Evolutionary conservation across 1,140 invertebrate genomes (phyloP), one percentile per base, ranked within the genome.

Genomic region (Drosophila gunungcola): DNA sequence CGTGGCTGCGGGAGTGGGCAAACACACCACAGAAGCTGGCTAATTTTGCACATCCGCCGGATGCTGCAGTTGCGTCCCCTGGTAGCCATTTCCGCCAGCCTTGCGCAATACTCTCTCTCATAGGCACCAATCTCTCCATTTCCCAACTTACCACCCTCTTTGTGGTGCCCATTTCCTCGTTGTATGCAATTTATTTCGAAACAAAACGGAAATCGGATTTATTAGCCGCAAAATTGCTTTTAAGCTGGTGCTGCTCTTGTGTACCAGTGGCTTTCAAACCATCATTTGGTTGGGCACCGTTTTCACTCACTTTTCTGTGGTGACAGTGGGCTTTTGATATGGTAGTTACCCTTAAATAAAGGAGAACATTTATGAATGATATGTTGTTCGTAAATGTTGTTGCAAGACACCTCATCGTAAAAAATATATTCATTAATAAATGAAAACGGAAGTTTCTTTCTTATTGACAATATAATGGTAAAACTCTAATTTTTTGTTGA

Each of bases 191-290:
- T 91, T 91, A 91, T 91, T 82, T 90, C 64, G 77, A 91, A 91
- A 68, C 84, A 74, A 78, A 91, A 85, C 70, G 89, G 78, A 89
- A 91, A 91, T 91, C 89, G 84, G 89, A 91, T 91, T 91, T 91
- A 91, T 91, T 91, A 91, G 90, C 89, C 89, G 72, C 84, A 91
- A 91, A 91, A 91, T 91, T 91, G 89, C 89, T 80, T 89, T 89
- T 90, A 88, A 90, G 78, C 77, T 64, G 78, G 65, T 54, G 56
- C 56, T 54, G 56, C 56, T 51, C 45, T 55, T 68, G 54, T 80
- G 64, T 53, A 21, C 43, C 80, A 83, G 64, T 83, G 65, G 57
- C 63, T 85, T 58, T 72, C 60, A 88, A 86, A 88, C 69, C 64
- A 13, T 25, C 29, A 41, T 39, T 25, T 29, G 34, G 53, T 36